phyloP scores from a whole-genome alignment of 2,888 invertebrate species.

The Gymnosoma rotundatum region DNA sequence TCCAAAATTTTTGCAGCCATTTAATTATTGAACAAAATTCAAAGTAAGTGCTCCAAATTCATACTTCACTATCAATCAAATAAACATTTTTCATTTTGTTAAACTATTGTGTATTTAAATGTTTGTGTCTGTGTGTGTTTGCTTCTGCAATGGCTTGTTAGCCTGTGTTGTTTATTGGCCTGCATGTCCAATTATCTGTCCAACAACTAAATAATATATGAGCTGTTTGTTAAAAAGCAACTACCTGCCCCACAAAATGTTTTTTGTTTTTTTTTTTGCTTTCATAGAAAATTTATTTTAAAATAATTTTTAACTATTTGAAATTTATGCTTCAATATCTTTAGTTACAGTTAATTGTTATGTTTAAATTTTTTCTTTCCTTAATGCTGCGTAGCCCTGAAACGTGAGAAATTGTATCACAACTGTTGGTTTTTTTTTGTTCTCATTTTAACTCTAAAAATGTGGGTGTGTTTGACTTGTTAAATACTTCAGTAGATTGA shows the following conservation, averaged over 20 bases:
- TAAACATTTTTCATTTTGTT: slow-evolving; percentile 53
- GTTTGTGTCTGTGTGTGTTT: neutral
- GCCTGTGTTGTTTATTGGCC: slow-evolving; percentile 9
- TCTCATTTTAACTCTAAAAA: slow-evolving; percentile 32
- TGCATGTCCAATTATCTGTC: slow-evolving; percentile 48
- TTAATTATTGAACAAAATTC: slow-evolving; percentile 44
- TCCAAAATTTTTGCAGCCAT: slow-evolving; percentile 2
- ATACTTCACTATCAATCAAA: slow-evolving; percentile 63
- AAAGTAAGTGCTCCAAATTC: slow-evolving; percentile 67
- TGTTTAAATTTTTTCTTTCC: neutral
- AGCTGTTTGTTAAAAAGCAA: slow-evolving; percentile 31
- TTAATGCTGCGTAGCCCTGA: slow-evolving; percentile 54
- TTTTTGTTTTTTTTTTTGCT: neutral
- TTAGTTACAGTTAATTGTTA: slow-evolving; percentile 8
- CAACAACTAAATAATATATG: slow-evolving; percentile 40
- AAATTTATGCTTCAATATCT: slow-evolving; percentile 19
- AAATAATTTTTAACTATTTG: slow-evolving; percentile 13
- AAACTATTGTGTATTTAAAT: slow-evolving; percentile 13
- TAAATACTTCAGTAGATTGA: slow-evolving; percentile 3
- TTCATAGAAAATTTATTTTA: slow-evolving; percentile 7
- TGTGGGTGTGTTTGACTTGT: slow-evolving; percentile 58
- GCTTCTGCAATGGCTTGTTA: neutral
- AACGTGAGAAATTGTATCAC: slow-evolving; percentile 59
- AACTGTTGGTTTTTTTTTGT: neutral
- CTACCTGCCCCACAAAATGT: slow-evolving; percentile 4